Conservation (phyloP, 64 coral and sea anemone species). For the Porites australiensis region DNA sequence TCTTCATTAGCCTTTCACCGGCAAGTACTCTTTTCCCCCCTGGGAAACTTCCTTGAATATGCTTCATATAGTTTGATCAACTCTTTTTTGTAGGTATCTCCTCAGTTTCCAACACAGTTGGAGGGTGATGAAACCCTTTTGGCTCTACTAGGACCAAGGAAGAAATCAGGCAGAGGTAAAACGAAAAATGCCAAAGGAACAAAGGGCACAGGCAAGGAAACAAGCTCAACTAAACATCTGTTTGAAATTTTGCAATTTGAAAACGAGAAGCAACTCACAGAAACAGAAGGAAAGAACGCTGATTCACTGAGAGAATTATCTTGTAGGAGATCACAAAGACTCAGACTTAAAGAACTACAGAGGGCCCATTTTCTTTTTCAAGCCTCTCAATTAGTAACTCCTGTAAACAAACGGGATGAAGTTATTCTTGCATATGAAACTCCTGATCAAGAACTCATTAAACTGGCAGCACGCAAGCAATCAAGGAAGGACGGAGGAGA, state of each 20-base stretch:
- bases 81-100: constrained; percentile 1
- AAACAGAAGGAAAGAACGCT: not conserved
- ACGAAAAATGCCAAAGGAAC: not conserved
- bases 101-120: constrained; percentile 12
- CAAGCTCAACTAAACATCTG: not conserved
- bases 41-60: not conserved
- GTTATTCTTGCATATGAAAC: constrained; percentile 76
- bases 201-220: not conserved
- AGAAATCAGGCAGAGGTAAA: constrained; percentile 25
- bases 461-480: constrained; percentile 32
- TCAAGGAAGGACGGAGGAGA: not conserved
- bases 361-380: constrained; percentile 57
- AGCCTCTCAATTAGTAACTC: constrained; percentile 6
- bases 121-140: not conserved
- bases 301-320: not conserved
- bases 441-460: constrained; percentile 59
- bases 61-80: not conserved
- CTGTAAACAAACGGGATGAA: not conserved
- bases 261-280: not conserved
- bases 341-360: constrained; percentile 17
- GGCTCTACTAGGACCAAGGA: constrained; percentile 45
- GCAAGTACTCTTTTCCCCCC: too few species aligned
- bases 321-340: constrained; percentile 30
- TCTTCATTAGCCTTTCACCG: too few species aligned
- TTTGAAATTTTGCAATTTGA: constrained; percentile 41